A percentile compares a stretch with the other conserved stretches of the same genome.
Conservation (phyloP, 2,113 vertebrate genomes). For the Siphamia tubifer region DNA sequence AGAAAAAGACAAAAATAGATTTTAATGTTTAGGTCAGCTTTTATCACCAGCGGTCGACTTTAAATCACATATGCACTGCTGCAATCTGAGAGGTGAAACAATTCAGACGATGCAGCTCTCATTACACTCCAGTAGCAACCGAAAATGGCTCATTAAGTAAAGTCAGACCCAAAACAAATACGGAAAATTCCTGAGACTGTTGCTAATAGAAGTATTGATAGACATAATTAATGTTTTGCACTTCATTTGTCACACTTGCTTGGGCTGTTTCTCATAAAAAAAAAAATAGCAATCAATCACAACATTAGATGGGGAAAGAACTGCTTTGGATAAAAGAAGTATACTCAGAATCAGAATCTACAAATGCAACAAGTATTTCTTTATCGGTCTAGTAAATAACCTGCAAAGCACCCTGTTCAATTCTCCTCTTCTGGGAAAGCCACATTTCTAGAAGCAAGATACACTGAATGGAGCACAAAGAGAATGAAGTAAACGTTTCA, state of each 20-base stretch:
- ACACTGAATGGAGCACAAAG: neutral
- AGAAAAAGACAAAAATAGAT: neutral
- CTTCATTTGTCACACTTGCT: constrained; percentile 20
- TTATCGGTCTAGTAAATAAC: constrained; percentile 6
- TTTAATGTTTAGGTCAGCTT: constrained; percentile 2
- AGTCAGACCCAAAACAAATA: constrained; percentile 24
- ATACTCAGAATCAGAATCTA: neutral
- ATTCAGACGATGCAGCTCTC: constrained; percentile 22
- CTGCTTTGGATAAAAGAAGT: neutral
- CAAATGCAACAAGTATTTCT: constrained; percentile 8
- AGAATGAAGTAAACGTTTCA: neutral
- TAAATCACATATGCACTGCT: constrained; percentile 13
- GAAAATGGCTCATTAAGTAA: constrained; percentile 25
- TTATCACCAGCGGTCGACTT: neutral
- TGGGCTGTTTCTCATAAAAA: no score
- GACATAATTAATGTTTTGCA: neutral
- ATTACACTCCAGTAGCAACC: constrained; percentile 13
- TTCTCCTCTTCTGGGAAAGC: neutral
- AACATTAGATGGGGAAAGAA: neutral
- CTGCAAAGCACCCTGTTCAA: neutral
- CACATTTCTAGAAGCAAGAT: neutral
- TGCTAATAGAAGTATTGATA: constrained; percentile 29
- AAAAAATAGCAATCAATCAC: constrained; percentile 35
- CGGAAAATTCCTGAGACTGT: neutral
- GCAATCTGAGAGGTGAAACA: constrained; percentile 5